Conservation (phyloP, 1,140 invertebrate species). For the Arctopsyche grandis region DNA sequence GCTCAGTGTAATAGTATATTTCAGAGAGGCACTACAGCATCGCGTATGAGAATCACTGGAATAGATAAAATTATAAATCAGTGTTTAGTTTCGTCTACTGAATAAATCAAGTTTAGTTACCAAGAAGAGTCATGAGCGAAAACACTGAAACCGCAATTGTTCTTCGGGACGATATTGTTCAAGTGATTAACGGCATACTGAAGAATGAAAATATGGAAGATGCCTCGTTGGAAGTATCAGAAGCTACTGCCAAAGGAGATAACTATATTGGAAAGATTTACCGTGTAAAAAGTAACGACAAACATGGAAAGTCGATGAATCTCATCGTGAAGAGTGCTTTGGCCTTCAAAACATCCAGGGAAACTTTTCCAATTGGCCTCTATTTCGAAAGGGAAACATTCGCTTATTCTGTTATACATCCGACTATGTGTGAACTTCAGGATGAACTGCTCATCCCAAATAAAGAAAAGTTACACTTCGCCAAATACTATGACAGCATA, state of each 20-base stretch:
- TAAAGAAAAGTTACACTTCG: slow-evolving; percentile 38
- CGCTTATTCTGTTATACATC: slow-evolving; percentile 25
- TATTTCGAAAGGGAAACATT: slow-evolving; percentile 9
- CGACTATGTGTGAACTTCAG: slow-evolving; percentile 23
- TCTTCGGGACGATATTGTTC: not conserved
- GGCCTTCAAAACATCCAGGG: not conserved
- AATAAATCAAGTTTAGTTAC: too few species aligned
- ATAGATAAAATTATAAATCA: too few species aligned
- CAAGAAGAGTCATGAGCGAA: too few species aligned
- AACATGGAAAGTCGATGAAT: not conserved
- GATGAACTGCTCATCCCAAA: slow-evolving; percentile 2
- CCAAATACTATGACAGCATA: slow-evolving; percentile 52
- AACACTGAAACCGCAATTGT: too few species aligned
- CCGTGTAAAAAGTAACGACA: not conserved
- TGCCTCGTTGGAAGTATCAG: not conserved
- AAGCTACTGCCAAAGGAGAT: not conserved
- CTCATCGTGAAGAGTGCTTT: not conserved
- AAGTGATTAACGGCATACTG: not conserved
- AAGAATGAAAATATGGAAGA: not conserved
- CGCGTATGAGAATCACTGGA: too few species aligned
- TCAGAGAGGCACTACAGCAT: too few species aligned
- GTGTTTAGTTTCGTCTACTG: too few species aligned
- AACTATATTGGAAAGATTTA: not conserved
- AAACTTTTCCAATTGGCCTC: not conserved
- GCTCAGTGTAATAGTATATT: too few species aligned